Base-by-base conservation (phyloP, 2,797 vertebrate genomes). In the Lepidocolaptes lacrymiger region DNA sequence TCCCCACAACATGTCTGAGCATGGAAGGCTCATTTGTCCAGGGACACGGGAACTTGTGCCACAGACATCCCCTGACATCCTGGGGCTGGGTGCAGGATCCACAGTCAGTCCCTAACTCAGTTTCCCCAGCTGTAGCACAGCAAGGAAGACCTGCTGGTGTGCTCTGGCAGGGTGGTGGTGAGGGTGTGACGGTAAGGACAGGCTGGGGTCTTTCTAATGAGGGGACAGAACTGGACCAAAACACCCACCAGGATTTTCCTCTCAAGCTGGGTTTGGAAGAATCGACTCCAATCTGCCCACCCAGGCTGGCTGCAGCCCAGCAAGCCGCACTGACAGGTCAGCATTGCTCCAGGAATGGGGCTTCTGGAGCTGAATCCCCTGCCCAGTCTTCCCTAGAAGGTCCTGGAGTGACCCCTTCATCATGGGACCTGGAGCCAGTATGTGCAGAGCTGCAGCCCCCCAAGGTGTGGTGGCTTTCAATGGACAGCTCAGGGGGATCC, bases 251-350 rank as follows among this genome's bases (percentile, higher is more conserved):
- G 39, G 74, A 26, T 43, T 59, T 73, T 67, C 21, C 21, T 10
- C 28, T 56, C 54, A 44, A 24, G 44, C 14, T 2, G 1, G 13
- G 8, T 76, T 73, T 82, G 43, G 41, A 64, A 61, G 46, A 16
- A 41, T 4, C 6, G 16, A 10, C 14, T 52, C n/a, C 55, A 27
- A 17, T 8, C 34, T 19, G 14, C 7, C 36, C 43, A 46, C 14
- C 18, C n/a, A 58, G 48, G 22, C 16, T 43, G 66, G 73, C 12
- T 69, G 30, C 43, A 81, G 89, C 51, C n/a, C 14, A 73, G 66
- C 46, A 64, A 56, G 48, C 19, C 18, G 14, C 3, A 1, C 36
- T 77, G 73, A 39, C 46, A 28, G 36, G 18, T 28, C 0, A 0
- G 46, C 0, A 0, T 76, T 62, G 30, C 49, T 46, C 12, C 14